Base-by-base conservation (phyloP, 2,797 vertebrate genomes). In the Enteromius treurensis region DNA sequence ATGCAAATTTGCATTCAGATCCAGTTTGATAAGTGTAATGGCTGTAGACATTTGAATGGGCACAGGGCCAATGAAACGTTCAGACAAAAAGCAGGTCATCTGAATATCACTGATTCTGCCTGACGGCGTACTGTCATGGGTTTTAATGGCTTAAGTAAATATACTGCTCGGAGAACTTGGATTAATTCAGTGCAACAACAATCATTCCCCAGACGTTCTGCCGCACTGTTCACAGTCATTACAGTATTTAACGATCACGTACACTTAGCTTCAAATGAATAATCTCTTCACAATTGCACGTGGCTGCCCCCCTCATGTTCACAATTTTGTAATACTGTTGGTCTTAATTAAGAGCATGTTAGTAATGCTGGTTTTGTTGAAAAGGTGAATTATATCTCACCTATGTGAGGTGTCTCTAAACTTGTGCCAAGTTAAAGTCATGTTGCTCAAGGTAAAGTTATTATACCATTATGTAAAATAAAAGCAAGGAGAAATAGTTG, bases 111-210 rank as follows among this genome's bases (percentile, higher is more conserved):
- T 85, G 88, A 87, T 89, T 88, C 81, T 70, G 85, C 88, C 85
- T 86, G 86, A 87, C 84, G 85, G 86, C 84, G 71, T 83, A 78
- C 67, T 84, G 85, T 82, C 88, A 84, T 85, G 81, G 62, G 81
- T 90, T 90, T 91, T 86, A 89, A 91, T 85, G 84, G 79, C 90
- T 87, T 62, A 64, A 82, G 79, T 88, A 91, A 90, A 92, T 90
- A 90, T 88, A 89, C 70, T 83, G 47, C 68, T 83, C 78, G 77
- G 81, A 89, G 73, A 81, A 85, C 80, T 76, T 81, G 64, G 88
- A 87, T 90, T 90, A 89, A 91, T 91, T 91, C 83, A 81, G 51
- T 85, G 86, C 88, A 79, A 86, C 67, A 87, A 82, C 82, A 90
- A 89, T 88, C 88, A 90, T 89, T 90, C 87, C 87, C 65, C 29